phyloP scores from a whole-genome alignment of 2,113 vertebrate species.

The Formicarius rufipectus region DNA sequence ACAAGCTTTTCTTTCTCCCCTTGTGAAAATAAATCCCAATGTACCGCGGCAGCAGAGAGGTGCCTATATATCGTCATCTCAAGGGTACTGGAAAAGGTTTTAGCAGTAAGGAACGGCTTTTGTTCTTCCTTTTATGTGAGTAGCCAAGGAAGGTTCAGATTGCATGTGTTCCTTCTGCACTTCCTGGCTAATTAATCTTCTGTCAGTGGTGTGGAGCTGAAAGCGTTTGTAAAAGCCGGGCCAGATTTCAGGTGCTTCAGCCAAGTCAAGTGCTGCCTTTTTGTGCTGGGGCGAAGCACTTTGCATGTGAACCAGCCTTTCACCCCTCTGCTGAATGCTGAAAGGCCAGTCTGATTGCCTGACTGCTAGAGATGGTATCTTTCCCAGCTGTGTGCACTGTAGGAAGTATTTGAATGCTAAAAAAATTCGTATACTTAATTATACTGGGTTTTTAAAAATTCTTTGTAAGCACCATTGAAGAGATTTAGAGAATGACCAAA shows the following conservation, averaged over 20 bases:
- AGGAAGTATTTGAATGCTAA: not conserved
- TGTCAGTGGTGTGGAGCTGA: slow-evolving; percentile 30
- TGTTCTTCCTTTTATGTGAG: slow-evolving; percentile 33
- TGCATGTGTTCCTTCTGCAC: slow-evolving; percentile 44
- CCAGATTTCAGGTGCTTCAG: slow-evolving; percentile 44
- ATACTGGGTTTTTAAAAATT: not conserved
- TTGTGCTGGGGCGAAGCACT: not conserved
- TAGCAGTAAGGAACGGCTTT: not conserved
- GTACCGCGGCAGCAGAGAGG: not conserved
- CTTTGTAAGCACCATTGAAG: not conserved
- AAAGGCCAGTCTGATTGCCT: not conserved
- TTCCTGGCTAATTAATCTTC: slow-evolving; percentile 63
- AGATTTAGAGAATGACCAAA: not conserved
- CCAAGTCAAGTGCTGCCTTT: slow-evolving; percentile 15
- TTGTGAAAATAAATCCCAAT: not conserved
- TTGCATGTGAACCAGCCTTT: not conserved
- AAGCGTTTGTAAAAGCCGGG: slow-evolving; percentile 28
- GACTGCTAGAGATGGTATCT: not conserved
- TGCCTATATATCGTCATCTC: not conserved
- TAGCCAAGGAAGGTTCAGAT: slow-evolving; percentile 30
- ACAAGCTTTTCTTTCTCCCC: not conserved
- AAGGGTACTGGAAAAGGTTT: not conserved
- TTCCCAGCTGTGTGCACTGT: not conserved
- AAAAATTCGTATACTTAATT: not conserved
- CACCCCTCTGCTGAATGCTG: not conserved